Percentiles rank a stretch among this genome's conserved stretches.
Evolutionary conservation across 2,113 vertebrate species (phyloP).

Genomic region (Acrocephalus kingi): DNA sequence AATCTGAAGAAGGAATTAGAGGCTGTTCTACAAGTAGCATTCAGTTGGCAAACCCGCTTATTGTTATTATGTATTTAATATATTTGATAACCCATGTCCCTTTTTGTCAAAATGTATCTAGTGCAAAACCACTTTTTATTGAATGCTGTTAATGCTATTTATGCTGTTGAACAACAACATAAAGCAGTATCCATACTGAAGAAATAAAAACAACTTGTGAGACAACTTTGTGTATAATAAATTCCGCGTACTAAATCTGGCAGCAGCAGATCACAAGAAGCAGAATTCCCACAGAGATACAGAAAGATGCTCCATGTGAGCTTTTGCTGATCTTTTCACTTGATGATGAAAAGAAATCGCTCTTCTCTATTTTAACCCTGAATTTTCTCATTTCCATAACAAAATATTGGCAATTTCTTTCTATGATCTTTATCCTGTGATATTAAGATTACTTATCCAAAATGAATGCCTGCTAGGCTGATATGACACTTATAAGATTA

Average conservation of each 20-base stretch:
- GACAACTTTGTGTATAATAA: slow-evolving; percentile 42
- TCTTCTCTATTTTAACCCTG: slow-evolving; percentile 28
- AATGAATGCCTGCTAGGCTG: slow-evolving; percentile 47
- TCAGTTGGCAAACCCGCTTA: not conserved
- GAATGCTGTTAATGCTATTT: not conserved
- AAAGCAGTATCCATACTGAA: not conserved
- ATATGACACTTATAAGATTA: not conserved
- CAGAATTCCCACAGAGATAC: slow-evolving; percentile 59
- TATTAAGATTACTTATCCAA: slow-evolving; percentile 47
- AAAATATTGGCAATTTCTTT: slow-evolving; percentile 55
- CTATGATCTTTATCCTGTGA: slow-evolving; percentile 33
- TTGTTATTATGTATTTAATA: not conserved
- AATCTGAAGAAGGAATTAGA: not conserved
- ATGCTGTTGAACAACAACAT: not conserved
- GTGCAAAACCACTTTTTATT: not conserved
- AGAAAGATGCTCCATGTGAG: slow-evolving; percentile 41
- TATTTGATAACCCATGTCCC: not conserved
- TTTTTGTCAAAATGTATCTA: not conserved
- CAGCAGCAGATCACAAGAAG: slow-evolving; percentile 58
- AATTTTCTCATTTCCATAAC: slow-evolving; percentile 58
- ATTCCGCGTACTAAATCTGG: slow-evolving; percentile 55
- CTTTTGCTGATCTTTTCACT: slow-evolving; percentile 60
- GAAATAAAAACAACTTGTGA: slow-evolving; percentile 19
- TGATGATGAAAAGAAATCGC: slow-evolving; percentile 1
- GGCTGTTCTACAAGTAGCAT: not conserved